A percentile compares a stretch with the other conserved stretches of the same genome.
Evolutionary conservation across 1,140 invertebrate genomes (phyloP).

Genomic region (Cotesia chilonis): DNA sequence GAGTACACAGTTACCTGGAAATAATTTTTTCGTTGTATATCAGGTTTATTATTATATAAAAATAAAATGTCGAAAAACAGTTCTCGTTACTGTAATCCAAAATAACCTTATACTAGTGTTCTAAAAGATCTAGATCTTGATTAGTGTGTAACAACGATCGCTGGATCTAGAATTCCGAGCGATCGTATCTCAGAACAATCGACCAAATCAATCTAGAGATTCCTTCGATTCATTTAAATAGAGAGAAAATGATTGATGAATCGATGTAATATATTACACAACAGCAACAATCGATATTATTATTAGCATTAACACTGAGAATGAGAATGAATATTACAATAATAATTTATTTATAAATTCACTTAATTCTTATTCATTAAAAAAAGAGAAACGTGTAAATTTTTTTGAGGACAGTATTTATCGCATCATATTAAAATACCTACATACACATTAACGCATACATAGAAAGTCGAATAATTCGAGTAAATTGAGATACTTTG

Average conservation of each 20-base stretch:
- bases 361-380: too few species aligned
- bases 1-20: too few species aligned
- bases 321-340: too few species aligned
- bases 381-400: slow-evolving; percentile 14
- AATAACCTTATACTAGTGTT: background rate
- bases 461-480: slow-evolving; percentile 55
- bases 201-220: background rate
- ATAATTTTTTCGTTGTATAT: too few species aligned
- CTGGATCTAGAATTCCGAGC: background rate
- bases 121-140: slow-evolving; percentile 1
- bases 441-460: slow-evolving; percentile 2
- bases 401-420: background rate
- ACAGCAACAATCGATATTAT: too few species aligned
- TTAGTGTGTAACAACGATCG: too few species aligned
- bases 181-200: slow-evolving; percentile 8
- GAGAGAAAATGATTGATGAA: background rate
- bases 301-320: too few species aligned
- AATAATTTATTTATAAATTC: too few species aligned
- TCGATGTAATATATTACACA: too few species aligned
- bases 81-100: background rate
- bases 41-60: too few species aligned
- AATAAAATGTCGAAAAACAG: background rate
- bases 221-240: too few species aligned
- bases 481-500: slow-evolving; percentile 52
- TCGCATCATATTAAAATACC: background rate